Evolutionary conservation across 2,888 invertebrate species (phyloP), one percentile per base, ranked within the genome.

Genomic region (Bursaphelenchus okinawaensis): DNA sequence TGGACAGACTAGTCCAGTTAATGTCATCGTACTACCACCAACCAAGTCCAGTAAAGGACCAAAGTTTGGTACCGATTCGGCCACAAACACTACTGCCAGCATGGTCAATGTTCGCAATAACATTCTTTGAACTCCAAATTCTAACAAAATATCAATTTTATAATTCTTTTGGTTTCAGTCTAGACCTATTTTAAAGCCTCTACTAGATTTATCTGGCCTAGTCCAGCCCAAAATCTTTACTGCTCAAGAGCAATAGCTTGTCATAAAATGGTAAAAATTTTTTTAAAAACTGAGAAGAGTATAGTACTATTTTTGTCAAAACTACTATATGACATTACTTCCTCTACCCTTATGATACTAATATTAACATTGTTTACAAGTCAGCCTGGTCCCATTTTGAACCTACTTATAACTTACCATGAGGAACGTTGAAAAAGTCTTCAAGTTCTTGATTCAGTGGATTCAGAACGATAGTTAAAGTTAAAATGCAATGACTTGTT

Each of bases 361-460:
- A n/a, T n/a, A n/a, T n/a, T n/a, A n/a, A n/a, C n/a, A n/a, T n/a
- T n/a, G n/a, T n/a, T n/a, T n/a, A n/a, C n/a, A n/a, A n/a, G n/a
- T n/a, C n/a, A n/a, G n/a, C n/a, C n/a, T n/a, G n/a, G n/a, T n/a
- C n/a, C n/a, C n/a, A n/a, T n/a, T n/a, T n/a, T n/a, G n/a, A n/a
- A n/a, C n/a, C n/a, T n/a, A 8, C 1, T 24, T 8, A 55, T 12
- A 9, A 19, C 19, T 66, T 52, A 75, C 77, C 66, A 23, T 79
- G 78, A 7, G 80, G 80, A 6, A 77, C 73, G 7, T 68, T 64
- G 69, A 79, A 73, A 8, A 80, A 29, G 51, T 79, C 78, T 59
- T 80, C 80, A 54, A 77, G 70, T 62, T 77, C 78, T 66, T 80
- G 80, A 59, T 72, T 80, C 24, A 80, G 55, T 8, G 80, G 80